phyloP scores from a whole-genome alignment of 2,113 vertebrate genomes.

The Nymphicus hollandicus region DNA sequence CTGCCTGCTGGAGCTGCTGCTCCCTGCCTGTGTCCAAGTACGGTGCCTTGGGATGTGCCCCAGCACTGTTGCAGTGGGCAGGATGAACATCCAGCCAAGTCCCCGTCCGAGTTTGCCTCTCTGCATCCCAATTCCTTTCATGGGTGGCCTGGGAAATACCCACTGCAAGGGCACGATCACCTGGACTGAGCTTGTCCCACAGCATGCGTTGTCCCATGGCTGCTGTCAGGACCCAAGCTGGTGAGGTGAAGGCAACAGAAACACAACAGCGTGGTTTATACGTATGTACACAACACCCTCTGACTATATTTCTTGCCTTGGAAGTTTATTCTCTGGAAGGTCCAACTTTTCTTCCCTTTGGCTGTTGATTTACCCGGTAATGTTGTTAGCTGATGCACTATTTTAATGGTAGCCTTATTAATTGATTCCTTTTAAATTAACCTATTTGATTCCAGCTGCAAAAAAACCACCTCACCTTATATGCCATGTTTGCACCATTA shows the following conservation, averaged over 20 bases:
- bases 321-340: background rate
- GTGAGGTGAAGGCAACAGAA: background rate
- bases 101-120: fast-evolving
- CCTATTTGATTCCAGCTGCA: background rate
- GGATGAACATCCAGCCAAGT: background rate
- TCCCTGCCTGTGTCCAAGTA: background rate
- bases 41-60: background rate
- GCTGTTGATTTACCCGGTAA: background rate
- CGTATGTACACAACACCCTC: background rate
- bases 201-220: fast-evolving
- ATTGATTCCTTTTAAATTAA: background rate
- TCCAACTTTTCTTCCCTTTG: background rate
- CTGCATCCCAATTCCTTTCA: background rate
- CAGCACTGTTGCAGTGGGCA: fast-evolving
- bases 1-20: background rate
- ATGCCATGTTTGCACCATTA: background rate
- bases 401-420: background rate
- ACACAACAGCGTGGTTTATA: background rate
- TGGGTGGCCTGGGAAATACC: background rate
- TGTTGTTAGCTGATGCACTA: background rate
- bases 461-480: background rate
- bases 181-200: fast-evolving
- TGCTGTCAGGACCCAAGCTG: background rate
- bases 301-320: background rate
- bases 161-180: fast-evolving